These are phyloP conservation scores for Drosophila yooni DNA, from an alignment of 2,888 invertebrate genomes.

Conservation along the genomic window DNA sequence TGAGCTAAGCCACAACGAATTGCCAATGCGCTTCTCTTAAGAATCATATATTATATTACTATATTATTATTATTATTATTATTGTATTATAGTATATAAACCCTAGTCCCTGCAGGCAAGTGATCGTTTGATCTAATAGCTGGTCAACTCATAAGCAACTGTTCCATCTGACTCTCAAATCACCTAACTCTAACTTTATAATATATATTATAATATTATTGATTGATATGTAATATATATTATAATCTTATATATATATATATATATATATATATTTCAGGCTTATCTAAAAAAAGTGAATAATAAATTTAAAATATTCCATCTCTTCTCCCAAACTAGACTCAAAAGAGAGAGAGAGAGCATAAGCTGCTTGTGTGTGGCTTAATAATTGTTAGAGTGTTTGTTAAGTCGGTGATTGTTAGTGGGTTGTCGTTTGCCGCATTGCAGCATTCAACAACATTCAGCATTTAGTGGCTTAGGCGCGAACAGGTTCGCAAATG, in stretches of 20 bases:
- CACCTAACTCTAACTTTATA: no score
- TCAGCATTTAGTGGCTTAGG: slow-evolving; percentile 36
- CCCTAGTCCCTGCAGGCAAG: neutral
- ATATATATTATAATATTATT: no score
- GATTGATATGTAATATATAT: no score
- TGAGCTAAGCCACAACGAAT: slow-evolving; percentile 23
- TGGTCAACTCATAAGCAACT: neutral
- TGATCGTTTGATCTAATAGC: neutral
- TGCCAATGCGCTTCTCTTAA: slow-evolving; percentile 22
- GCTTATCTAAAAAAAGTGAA: neutral
- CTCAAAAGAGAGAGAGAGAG: neutral
- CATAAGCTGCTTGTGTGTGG: neutral
- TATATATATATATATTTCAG: no score
- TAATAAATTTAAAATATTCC: neutral
- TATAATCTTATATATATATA: no score
- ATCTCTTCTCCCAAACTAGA: neutral
- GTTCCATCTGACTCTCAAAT: neutral
- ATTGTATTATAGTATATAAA: no score
- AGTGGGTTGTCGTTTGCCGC: slow-evolving; percentile 1
- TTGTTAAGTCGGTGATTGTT: neutral
- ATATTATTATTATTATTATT: no score
- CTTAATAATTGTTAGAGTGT: slow-evolving; percentile 15
- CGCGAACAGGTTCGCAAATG: slow-evolving; percentile 62
- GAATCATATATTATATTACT: no score
- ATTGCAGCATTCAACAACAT: neutral